phyloP scores from a whole-genome alignment of 2,888 invertebrate genomes.

The Melanotus villosus region DNA sequence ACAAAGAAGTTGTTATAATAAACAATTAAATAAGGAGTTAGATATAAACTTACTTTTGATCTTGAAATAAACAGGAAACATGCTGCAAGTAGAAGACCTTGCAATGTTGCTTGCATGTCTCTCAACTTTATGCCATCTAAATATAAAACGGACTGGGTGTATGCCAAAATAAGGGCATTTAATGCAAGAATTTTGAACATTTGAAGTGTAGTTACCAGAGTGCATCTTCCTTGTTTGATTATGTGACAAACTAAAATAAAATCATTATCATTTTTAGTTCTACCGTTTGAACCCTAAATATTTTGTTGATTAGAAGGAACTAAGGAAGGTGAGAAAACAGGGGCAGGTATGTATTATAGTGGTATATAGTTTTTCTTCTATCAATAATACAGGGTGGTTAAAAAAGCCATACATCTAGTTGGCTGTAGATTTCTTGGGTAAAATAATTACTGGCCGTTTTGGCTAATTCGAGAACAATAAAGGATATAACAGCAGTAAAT shows the following conservation, averaged over 20 bases:
- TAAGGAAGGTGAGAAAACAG: too few species aligned
- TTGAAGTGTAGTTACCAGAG: conserved; percentile 97
- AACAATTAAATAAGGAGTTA: conserved; percentile 34
- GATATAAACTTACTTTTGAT: conserved; percentile 82
- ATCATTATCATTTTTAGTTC: too few species aligned
- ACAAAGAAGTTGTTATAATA: conserved; percentile 48
- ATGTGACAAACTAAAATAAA: conserved; percentile 92
- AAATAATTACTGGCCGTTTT: too few species aligned
- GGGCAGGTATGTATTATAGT: too few species aligned
- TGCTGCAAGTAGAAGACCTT: conserved; percentile 94
- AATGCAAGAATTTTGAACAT: conserved; percentile 99
- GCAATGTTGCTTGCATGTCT: conserved; percentile 97
- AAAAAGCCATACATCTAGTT: too few species aligned
- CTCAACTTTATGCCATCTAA: conserved; percentile 98
- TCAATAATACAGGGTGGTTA: too few species aligned
- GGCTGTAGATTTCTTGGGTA: too few species aligned
- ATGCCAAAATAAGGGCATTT: conserved; percentile 97
- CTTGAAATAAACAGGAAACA: conserved; percentile 99
- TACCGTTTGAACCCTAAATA: too few species aligned
- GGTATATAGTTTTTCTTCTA: too few species aligned
- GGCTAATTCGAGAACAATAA: too few species aligned
- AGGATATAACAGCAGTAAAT: too few species aligned
- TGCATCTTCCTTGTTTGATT: conserved; percentile 99
- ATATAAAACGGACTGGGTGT: conserved; percentile 98
- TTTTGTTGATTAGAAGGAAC: too few species aligned